Conservation (phyloP, 2,888 invertebrate species). For the Pollenia angustigena region DNA sequence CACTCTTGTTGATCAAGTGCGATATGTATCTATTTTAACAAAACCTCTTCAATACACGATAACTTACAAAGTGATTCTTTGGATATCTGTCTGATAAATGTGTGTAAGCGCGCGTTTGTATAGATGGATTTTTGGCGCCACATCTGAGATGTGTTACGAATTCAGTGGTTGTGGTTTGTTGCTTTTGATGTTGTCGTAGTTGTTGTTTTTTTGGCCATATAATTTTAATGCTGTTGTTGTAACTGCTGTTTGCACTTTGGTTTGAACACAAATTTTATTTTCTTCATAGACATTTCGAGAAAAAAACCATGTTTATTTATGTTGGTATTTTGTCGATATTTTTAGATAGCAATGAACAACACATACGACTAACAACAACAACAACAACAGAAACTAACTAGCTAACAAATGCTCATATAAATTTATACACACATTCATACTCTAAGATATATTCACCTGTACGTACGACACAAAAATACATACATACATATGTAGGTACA, state of each 20-base stretch:
- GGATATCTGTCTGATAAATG: background rate
- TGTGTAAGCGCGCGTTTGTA: background rate
- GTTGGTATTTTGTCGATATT: slow-evolving; percentile 61
- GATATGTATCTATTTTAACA: too few relatives aligned
- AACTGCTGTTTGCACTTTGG: slow-evolving; percentile 24
- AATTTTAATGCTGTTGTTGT: slow-evolving; percentile 18
- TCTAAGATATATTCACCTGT: too few relatives aligned
- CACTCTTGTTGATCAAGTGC: too few relatives aligned
- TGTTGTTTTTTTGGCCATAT: slow-evolving; percentile 32
- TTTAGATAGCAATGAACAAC: slow-evolving; percentile 57
- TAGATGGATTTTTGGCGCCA: slow-evolving; percentile 60
- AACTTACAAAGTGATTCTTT: slow-evolving; percentile 12
- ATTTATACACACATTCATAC: too few relatives aligned
- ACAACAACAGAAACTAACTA: background rate
- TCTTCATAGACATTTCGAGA: slow-evolving; percentile 11
- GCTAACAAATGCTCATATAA: background rate
- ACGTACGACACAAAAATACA: background rate
- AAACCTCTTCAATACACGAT: background rate
- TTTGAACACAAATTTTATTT: slow-evolving; percentile 48
- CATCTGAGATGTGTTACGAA: slow-evolving; percentile 43
- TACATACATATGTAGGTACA: background rate
- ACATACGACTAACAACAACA: slow-evolving; percentile 22
- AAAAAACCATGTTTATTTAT: slow-evolving; percentile 60
- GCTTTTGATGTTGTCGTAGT: background rate
- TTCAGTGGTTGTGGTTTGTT: slow-evolving; percentile 27